Evolutionary conservation across 2,888 invertebrate species (phyloP).

Genomic region (Chymomyza amoena): DNA sequence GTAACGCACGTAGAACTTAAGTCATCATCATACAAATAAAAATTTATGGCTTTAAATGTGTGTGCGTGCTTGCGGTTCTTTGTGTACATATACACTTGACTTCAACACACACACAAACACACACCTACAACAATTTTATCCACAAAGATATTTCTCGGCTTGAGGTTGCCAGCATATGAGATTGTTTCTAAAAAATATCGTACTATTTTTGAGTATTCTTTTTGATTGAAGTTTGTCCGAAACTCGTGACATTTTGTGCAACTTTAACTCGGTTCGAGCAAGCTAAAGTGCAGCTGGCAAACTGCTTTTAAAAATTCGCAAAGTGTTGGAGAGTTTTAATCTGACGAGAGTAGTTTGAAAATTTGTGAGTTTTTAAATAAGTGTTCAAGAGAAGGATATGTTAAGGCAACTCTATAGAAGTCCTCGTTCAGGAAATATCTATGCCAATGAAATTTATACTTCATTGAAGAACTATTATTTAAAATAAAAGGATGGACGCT

Average conservation of each 20-base stretch:
- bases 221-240: neutral
- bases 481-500: no score
- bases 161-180: neutral
- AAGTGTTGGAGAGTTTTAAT: neutral
- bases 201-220: neutral
- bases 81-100: slow-evolving; percentile 13
- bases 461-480: no score
- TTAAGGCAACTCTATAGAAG: no score
- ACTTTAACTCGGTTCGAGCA: neutral
- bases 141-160: neutral
- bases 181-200: neutral
- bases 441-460: no score
- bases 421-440: no score
- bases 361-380: no score
- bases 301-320: neutral
- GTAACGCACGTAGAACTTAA: slow-evolving; percentile 68
- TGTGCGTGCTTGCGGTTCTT: slow-evolving; percentile 10
- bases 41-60: slow-evolving; percentile 61
- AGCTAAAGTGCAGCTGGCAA: neutral
- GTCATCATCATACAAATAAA: slow-evolving; percentile 71
- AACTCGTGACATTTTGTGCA: neutral
- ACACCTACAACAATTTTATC: neutral
- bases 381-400: no score
- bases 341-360: no score
- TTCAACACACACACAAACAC: neutral